These are phyloP conservation scores for Tachina fera DNA, from an alignment of 2,888 invertebrate species.

Conservation along the genomic window DNA sequence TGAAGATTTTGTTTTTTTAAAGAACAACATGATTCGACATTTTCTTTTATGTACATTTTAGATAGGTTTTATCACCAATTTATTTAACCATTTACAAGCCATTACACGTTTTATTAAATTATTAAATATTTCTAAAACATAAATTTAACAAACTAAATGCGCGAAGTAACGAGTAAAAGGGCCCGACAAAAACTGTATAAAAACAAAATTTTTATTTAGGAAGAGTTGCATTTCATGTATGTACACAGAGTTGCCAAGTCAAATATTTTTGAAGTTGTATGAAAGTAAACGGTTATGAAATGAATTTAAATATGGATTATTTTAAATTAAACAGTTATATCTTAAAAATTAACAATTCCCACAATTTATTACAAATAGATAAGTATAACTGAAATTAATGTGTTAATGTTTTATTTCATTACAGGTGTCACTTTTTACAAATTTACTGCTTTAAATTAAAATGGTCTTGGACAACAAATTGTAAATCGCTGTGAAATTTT, in stretches of 20 bases:
- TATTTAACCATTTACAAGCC: no score
- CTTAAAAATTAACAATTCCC: background rate
- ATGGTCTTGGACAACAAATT: background rate
- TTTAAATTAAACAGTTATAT: no score
- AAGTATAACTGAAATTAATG: no score
- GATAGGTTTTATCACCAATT: no score
- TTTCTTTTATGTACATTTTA: no score
- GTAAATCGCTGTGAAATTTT: background rate
- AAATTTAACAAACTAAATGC: background rate
- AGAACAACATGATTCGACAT: no score
- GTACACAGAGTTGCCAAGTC: background rate
- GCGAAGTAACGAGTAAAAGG: background rate
- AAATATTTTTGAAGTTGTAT: background rate
- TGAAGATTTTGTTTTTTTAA: no score
- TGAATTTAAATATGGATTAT: background rate
- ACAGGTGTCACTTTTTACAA: slow-evolving; percentile 79
- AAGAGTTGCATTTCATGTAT: background rate
- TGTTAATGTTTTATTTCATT: slow-evolving; percentile 6
- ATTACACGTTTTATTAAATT: no score
- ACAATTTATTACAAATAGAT: background rate
- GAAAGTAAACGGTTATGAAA: background rate
- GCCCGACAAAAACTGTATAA: background rate
- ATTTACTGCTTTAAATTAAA: slow-evolving; percentile 73
- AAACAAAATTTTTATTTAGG: background rate
- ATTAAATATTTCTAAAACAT: no score